Evolutionary conservation across 2,113 vertebrate genomes (phyloP).

Genomic region (Corydoras sp.): DNA sequence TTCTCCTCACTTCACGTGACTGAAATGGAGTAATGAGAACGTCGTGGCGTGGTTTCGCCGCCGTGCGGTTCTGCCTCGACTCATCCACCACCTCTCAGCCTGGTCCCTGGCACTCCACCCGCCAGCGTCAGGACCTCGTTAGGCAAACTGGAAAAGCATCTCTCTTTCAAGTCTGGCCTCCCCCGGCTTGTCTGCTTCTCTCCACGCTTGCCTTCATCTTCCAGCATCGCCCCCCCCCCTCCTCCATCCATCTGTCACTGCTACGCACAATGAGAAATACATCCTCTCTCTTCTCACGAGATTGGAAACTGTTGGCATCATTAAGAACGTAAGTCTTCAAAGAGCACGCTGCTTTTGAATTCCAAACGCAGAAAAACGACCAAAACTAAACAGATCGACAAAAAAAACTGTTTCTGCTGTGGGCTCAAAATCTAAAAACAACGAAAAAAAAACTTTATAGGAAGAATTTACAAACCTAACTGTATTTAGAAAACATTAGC

Average conservation of each 20-base stretch:
- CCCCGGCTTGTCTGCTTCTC: constrained; percentile 31
- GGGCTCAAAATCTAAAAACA: too few relatives aligned
- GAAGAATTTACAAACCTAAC: too few relatives aligned
- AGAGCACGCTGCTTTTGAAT: constrained; percentile 12
- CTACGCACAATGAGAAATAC: constrained; percentile 46
- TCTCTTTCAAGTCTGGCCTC: constrained; percentile 48
- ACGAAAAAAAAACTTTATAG: too few relatives aligned
- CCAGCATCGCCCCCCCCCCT: constrained; percentile 7
- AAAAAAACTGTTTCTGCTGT: too few relatives aligned
- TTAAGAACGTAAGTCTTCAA: constrained; percentile 4
- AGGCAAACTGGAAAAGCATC: constrained; percentile 49
- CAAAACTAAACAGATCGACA: too few relatives aligned
- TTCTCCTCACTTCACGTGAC: not conserved
- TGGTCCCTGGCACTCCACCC: constrained; percentile 44
- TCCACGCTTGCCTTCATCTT: constrained; percentile 43
- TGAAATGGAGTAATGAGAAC: constrained; percentile 23
- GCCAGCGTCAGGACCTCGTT: constrained; percentile 44
- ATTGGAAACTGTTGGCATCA: not conserved
- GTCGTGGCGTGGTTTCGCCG: constrained; percentile 42
- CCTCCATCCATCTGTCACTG: constrained; percentile 48
- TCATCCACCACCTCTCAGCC: constrained; percentile 29
- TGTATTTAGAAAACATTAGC: too few relatives aligned
- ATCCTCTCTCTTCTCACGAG: constrained; percentile 30
- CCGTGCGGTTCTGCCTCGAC: constrained; percentile 36
- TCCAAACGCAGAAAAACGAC: not conserved